A percentile compares a stretch with the other conserved stretches of the same genome.
Conservation (phyloP, 2,888 invertebrate genomes). For the Rhamphomyia laevipes region DNA sequence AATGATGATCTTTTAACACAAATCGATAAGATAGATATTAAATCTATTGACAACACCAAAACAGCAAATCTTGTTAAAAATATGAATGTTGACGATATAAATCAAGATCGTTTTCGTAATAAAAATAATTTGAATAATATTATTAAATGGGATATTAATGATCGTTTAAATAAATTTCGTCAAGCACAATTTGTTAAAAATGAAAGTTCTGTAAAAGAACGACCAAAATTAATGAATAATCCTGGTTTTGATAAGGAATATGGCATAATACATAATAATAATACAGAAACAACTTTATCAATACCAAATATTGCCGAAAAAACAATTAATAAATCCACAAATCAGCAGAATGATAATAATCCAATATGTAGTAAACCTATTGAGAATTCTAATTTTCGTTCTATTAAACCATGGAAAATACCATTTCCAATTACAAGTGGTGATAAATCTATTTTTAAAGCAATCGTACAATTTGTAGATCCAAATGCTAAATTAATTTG, state of each 20-base stretch:
- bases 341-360: neutral
- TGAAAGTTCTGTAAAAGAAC: neutral
- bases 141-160: too few relatives aligned
- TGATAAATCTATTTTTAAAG: conserved; percentile 15
- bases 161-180: too few relatives aligned
- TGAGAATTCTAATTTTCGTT: neutral
- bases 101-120: too few relatives aligned
- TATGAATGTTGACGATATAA: too few relatives aligned
- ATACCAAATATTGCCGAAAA: neutral
- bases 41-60: neutral
- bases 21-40: neutral
- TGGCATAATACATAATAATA: neutral
- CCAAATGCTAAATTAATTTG: conserved; percentile 13
- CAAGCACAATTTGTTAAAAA: neutral
- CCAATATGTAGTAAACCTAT: neutral
- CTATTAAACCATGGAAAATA: conserved; percentile 13
- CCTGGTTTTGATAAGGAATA: neutral
- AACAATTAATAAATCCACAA: neutral
- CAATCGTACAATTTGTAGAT: conserved; percentile 17
- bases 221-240: neutral
- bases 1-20: too few relatives aligned
- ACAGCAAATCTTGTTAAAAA: too few relatives aligned
- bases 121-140: too few relatives aligned
- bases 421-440: conserved; percentile 13
- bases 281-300: neutral